Evolutionary conservation across 2,888 invertebrate genomes (phyloP), one percentile per base, ranked within the genome.

Genomic region (Lithosia quadra): DNA sequence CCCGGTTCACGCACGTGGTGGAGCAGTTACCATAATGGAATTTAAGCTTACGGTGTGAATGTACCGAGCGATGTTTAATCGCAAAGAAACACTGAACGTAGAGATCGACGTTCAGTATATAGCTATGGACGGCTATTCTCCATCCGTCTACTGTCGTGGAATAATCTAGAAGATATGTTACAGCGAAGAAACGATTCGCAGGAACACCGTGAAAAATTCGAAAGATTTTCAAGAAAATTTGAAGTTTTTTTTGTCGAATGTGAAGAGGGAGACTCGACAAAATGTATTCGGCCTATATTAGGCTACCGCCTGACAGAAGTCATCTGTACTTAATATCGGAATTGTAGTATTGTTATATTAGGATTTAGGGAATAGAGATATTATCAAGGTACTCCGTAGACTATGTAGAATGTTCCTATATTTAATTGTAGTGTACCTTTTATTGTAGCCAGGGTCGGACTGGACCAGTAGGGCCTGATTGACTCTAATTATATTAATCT

Each of bases 221-320:
- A 21, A 63, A 63, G 8, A n/a, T 56, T 49, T 9, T 9, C 0
- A 13, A 49, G 28, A 36, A 55, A 22, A 24, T 13, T 24, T 57
- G 7, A 63, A 34, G 10, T 9, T 55, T 34, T 9, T 63, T 62
- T 62, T 13, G 9, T 36, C 36, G 59, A 36, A 21, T 15, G 13
- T 60, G 21, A 7, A n/a, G n/a, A n/a, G n/a, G n/a, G n/a, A 18
- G 28, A 61, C 39, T 43, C 7, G 24, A 39, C 1, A 49, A 21
- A 7, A 57, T 43, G 62, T 58, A 76, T 72, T 69, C 75, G 80
- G 84, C 90, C 92, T 92, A 90, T 77, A 89, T 89, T 90, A 91
- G 91, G 91, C 82, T 79, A 11, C 91, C 87, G 91, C 92, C 90
- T 92, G 86, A 75, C 85, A 90, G 85, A 90, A 89, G 87, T 88